phyloP scores from a whole-genome alignment of 2,888 invertebrate genomes.

The Arrhopalites spinosus region DNA sequence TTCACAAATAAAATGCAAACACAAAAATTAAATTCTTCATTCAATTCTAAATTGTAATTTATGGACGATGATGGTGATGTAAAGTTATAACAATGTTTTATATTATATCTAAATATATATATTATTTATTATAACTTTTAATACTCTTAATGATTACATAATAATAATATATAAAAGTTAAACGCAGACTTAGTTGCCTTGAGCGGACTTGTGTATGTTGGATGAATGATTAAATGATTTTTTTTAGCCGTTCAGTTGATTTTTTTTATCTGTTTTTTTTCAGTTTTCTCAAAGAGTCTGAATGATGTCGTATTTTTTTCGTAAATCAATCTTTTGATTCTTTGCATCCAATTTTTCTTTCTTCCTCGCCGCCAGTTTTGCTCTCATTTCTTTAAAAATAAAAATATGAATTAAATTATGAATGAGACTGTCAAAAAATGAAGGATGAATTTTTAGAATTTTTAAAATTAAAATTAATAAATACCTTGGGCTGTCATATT shows the following conservation, averaged over 20 bases:
- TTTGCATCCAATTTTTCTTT: conserved; percentile 79
- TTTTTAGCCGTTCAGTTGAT: neutral
- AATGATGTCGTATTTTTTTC: conserved; percentile 91
- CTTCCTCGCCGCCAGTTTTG: conserved; percentile 81
- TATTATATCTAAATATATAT: too few species aligned
- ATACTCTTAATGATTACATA: too few species aligned
- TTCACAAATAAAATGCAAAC: too few species aligned
- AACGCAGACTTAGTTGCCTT: conserved; percentile 7
- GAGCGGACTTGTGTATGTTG: neutral
- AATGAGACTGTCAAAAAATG: too few species aligned
- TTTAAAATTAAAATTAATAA: too few species aligned
- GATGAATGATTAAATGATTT: neutral
- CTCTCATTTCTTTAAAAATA: conserved; percentile 86
- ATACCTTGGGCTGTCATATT: conserved; percentile 94
- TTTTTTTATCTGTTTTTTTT: neutral
- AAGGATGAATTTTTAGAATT: too few species aligned
- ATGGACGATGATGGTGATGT: too few species aligned
- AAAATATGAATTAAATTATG: too few species aligned
- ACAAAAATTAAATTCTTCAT: too few species aligned
- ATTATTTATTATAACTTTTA: too few species aligned
- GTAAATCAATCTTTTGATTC: conserved; percentile 85
- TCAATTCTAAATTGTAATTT: too few species aligned
- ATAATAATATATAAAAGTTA: neutral
- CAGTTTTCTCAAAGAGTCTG: conserved; percentile 74
- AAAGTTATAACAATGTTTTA: too few species aligned